Evolutionary conservation across 1,140 invertebrate species (phyloP).

Genomic region (Apis laboriosa): DNA sequence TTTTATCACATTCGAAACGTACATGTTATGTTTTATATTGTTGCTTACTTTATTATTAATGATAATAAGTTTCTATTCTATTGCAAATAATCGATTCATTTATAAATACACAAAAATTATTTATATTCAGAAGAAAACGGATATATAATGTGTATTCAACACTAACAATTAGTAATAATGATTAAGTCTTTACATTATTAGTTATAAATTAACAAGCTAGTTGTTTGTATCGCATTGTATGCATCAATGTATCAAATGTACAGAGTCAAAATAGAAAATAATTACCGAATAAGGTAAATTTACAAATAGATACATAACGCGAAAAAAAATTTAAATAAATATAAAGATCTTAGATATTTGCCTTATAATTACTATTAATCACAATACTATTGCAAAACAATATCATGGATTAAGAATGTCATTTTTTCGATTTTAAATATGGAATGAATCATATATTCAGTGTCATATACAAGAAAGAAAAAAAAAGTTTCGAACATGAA

Average conservation of each 20-base stretch:
- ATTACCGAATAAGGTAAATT: constrained; percentile 3
- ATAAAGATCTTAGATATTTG: constrained; percentile 51
- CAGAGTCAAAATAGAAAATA: constrained; percentile 40
- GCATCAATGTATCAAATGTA: constrained; percentile 49
- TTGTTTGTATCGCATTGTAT: constrained; percentile 40
- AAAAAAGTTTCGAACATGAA: not conserved
- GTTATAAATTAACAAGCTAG: constrained; percentile 33
- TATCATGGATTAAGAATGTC: not conserved
- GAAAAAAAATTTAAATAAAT: constrained; percentile 32
- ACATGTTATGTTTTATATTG: constrained; percentile 31
- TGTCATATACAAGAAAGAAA: constrained; percentile 50
- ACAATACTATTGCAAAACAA: constrained; percentile 3
- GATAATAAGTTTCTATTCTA: not conserved
- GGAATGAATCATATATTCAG: constrained; percentile 13
- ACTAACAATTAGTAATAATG: not conserved
- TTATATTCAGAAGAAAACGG: not conserved
- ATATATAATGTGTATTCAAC: not conserved
- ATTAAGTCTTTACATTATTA: constrained; percentile 4
- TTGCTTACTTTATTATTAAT: constrained; percentile 29
- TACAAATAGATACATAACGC: not conserved
- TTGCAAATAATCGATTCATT: not conserved
- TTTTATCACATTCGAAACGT: not conserved
- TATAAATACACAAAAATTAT: not conserved
- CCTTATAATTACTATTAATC: constrained; percentile 40
- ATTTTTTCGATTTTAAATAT: constrained; percentile 4